Conservation (phyloP, 2,797 vertebrate species). For the Epinephelus malabaricus region DNA sequence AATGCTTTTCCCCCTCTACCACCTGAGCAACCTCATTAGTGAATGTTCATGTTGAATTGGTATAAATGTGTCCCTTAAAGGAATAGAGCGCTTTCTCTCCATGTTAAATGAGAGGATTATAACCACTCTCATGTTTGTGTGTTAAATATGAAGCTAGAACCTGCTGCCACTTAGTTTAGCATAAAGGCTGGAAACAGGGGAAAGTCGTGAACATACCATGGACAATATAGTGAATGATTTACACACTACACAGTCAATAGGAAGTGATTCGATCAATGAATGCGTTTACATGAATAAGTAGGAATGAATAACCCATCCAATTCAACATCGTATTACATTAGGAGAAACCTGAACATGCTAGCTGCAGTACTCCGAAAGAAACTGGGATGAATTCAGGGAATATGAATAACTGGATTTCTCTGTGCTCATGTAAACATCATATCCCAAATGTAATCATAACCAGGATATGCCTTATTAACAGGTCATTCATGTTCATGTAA, state of each 20-base stretch:
- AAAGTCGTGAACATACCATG: not conserved
- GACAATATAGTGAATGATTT: not conserved
- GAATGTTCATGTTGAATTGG: not conserved
- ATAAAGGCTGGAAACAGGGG: not conserved
- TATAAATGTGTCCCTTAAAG: conserved; percentile 9
- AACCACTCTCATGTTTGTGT: conserved; percentile 12
- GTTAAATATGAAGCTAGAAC: conserved; percentile 14
- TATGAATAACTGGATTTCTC: no score
- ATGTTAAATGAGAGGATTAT: conserved; percentile 8
- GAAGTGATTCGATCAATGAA: no score
- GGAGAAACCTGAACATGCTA: no score
- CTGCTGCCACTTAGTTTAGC: conserved; percentile 2
- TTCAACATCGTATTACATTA: no score
- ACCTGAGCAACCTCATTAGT: not conserved
- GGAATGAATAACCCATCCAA: no score
- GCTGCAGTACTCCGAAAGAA: no score
- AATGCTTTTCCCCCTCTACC: not conserved
- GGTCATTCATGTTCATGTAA: no score
- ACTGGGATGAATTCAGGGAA: no score
- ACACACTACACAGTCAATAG: not conserved
- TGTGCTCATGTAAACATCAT: no score
- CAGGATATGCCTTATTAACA: no score
- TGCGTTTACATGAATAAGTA: no score
- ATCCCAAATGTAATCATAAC: no score
- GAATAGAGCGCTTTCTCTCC: not conserved